Evolutionary conservation across 2,797 vertebrate species (phyloP).

Genomic region (Leptatherina wallacei): DNA sequence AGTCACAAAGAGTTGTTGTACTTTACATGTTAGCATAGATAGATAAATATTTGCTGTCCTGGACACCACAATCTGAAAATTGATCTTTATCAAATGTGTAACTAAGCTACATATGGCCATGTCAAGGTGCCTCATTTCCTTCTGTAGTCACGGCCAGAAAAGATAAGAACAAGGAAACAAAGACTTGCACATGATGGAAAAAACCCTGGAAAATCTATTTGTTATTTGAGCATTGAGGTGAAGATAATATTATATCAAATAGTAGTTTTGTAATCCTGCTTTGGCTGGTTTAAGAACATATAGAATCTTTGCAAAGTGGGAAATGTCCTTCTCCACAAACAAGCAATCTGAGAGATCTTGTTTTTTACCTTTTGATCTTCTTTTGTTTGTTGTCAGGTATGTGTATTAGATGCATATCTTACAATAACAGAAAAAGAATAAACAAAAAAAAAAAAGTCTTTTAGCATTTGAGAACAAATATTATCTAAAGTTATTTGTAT

Average conservation of each 20-base stretch:
- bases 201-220: background rate
- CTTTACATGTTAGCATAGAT: constrained; percentile 47
- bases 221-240: background rate
- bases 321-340: background rate
- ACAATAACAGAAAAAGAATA: constrained; percentile 1
- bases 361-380: constrained; percentile 30
- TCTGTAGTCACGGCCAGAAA: constrained; percentile 20
- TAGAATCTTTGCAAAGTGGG: background rate
- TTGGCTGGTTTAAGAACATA: background rate
- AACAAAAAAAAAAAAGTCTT: constrained; percentile 13
- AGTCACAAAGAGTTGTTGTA: constrained; percentile 41
- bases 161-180: constrained; percentile 44
- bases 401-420: constrained; percentile 20
- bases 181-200: constrained; percentile 2
- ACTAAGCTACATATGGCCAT: constrained; percentile 40
- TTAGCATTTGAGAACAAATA: constrained; percentile 21
- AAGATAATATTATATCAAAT: constrained; percentile 12
- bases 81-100: constrained; percentile 61
- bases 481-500: constrained; percentile 45
- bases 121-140: constrained; percentile 42
- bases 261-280: background rate
- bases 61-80: constrained; percentile 50
- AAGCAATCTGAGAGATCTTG: constrained; percentile 1
- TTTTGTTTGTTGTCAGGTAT: constrained; percentile 34
- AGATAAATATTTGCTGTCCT: constrained; percentile 69